These are phyloP conservation scores for Diaprepes abbreviatus DNA, from an alignment of 2,888 invertebrate species.

Conservation along the genomic window DNA sequence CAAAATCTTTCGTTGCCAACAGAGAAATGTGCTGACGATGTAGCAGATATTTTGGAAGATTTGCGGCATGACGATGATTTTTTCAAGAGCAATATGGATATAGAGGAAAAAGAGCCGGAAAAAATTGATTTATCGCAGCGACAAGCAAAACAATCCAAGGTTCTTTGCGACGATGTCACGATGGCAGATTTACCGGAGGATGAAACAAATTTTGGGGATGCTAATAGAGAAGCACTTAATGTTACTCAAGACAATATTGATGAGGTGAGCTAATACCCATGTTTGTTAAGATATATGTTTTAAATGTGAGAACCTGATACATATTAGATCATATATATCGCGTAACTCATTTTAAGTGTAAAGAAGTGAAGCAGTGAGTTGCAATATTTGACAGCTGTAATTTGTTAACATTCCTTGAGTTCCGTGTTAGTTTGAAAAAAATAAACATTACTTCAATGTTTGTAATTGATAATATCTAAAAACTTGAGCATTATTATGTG, in stretches of 20 bases:
- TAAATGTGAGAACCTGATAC: no score
- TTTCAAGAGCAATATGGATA: slow-evolving; percentile 10
- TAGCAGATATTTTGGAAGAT: slow-evolving; percentile 24
- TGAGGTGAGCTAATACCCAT: not conserved
- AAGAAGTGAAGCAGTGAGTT: no score
- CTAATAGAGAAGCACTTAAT: not conserved
- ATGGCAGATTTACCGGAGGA: not conserved
- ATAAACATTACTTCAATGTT: no score
- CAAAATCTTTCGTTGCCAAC: slow-evolving; percentile 4
- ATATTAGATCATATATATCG: no score
- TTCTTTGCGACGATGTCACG: not conserved
- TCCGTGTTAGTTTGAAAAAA: no score
- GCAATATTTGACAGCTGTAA: no score
- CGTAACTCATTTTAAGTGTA: no score
- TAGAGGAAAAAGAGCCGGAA: not conserved
- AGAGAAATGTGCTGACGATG: slow-evolving; percentile 19
- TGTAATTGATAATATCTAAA: no score
- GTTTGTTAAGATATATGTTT: not conserved
- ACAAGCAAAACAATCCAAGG: not conserved
- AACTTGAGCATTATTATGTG: no score
- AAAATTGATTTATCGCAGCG: not conserved
- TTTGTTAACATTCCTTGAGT: no score
- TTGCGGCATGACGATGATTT: slow-evolving; percentile 21
- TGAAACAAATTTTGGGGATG: not conserved
- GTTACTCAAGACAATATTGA: slow-evolving; percentile 12